Evolutionary conservation across 2,888 invertebrate genomes (phyloP).

Genomic region (Hartigia nigra): DNA sequence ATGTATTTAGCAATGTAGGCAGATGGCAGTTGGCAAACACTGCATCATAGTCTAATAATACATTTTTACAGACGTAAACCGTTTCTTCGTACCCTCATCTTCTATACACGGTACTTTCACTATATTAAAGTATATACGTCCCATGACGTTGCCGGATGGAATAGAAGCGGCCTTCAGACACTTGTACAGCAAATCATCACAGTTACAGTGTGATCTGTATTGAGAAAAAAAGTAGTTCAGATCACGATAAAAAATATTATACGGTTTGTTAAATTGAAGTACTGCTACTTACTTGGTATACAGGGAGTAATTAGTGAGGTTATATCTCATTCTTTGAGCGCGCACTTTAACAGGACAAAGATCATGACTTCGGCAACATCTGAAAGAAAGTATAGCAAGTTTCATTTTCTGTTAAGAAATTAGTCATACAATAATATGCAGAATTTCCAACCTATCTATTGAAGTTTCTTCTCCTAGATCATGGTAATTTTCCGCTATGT

Average conservation of each 20-base stretch:
- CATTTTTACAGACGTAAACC: constrained; percentile 11
- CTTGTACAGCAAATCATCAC: constrained; percentile 84
- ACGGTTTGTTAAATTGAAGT: not conserved
- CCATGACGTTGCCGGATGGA: constrained; percentile 80
- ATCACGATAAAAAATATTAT: constrained; percentile 6
- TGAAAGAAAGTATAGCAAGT: constrained; percentile 30
- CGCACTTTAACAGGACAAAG: constrained; percentile 86
- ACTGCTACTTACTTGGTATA: constrained; percentile 77
- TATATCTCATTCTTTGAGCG: constrained; percentile 79
- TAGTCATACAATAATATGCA: not conserved
- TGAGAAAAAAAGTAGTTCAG: constrained; percentile 8
- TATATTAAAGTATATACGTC: constrained; percentile 87
- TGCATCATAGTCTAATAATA: constrained; percentile 1
- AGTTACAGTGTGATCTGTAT: constrained; percentile 83
- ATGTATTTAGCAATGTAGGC: not conserved
- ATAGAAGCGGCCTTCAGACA: constrained; percentile 83
- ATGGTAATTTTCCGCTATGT: constrained; percentile 84
- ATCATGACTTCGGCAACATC: constrained; percentile 91
- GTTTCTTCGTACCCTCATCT: constrained; percentile 61
- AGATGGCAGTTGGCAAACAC: not conserved
- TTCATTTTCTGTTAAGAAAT: not conserved
- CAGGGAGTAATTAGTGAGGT: constrained; percentile 84
- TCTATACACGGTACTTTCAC: constrained; percentile 81
- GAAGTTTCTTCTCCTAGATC: constrained; percentile 80
- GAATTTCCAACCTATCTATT: constrained; percentile 52